Percentiles rank a stretch among this genome's conserved stretches.
Conservation (phyloP, 53 echinoderm and acorn worm genomes). For the Paracentrotus lividus region DNA sequence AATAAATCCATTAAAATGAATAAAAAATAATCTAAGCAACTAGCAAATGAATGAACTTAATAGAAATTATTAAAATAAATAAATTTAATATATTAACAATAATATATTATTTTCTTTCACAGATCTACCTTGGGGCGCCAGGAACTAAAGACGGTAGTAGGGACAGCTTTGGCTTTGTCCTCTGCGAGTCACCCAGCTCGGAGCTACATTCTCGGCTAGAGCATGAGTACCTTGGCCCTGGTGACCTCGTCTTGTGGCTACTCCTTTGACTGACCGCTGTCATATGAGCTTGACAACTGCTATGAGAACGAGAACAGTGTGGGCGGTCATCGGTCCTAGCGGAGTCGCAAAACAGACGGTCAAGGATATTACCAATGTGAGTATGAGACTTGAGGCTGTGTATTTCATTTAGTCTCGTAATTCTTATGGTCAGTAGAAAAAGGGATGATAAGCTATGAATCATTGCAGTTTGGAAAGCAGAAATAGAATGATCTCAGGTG, state of each 20-base stretch:
- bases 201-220: slow-evolving; percentile 91
- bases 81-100: too few relatives aligned
- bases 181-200: slow-evolving; percentile 83
- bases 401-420: too few relatives aligned
- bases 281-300: slow-evolving; percentile 89
- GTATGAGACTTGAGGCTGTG: background rate
- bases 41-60: too few relatives aligned
- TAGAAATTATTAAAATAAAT: too few relatives aligned
- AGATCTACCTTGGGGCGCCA: too few relatives aligned
- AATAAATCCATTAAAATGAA: too few relatives aligned
- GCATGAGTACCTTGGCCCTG: slow-evolving; percentile 91
- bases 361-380: slow-evolving; percentile 86
- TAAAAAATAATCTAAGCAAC: too few relatives aligned
- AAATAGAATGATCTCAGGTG: too few relatives aligned
- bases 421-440: too few relatives aligned
- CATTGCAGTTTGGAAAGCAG: too few relatives aligned
- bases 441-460: too few relatives aligned
- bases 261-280: slow-evolving; percentile 93
- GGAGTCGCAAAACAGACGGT: slow-evolving; percentile 84
- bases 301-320: slow-evolving; percentile 82
- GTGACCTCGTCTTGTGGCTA: slow-evolving; percentile 79
- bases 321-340: slow-evolving; percentile 88
- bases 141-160: slow-evolving; percentile 49
- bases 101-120: too few relatives aligned
- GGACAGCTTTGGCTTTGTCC: slow-evolving; percentile 81